phyloP scores from a whole-genome alignment of 2,888 invertebrate genomes.

The Drosophila nigricruria region DNA sequence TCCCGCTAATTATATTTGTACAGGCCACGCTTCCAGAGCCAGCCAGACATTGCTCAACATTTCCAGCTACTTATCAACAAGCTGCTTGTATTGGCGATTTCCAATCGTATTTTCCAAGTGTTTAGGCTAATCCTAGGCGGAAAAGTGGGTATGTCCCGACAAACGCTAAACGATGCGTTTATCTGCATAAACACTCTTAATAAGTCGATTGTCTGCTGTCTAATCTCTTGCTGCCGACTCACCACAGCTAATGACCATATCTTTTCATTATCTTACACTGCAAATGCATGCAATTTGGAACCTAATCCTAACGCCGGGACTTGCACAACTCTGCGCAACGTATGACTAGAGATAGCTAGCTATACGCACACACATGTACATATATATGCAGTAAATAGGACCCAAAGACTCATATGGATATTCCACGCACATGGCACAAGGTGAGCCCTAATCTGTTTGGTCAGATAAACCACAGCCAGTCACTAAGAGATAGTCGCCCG shows the following conservation, averaged over 20 bases:
- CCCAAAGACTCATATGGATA: constrained; percentile 32
- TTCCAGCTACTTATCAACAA: constrained; percentile 52
- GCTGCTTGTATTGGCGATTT: constrained; percentile 33
- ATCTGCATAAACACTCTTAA: constrained; percentile 82
- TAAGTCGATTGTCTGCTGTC: constrained; percentile 77
- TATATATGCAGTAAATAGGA: constrained; percentile 4
- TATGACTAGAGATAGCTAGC: constrained; percentile 24
- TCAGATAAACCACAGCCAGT: constrained; percentile 48
- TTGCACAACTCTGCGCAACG: constrained; percentile 67
- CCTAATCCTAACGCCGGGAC: constrained; percentile 76
- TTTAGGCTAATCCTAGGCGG: constrained; percentile 68
- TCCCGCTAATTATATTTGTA: constrained; percentile 69
- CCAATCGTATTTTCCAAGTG: constrained; percentile 65
- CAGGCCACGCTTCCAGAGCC: constrained; percentile 45
- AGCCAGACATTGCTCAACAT: constrained; percentile 51
- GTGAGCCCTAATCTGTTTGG: constrained; percentile 64
- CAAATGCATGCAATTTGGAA: constrained; percentile 64
- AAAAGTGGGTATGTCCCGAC: constrained; percentile 83
- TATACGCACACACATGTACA: no score
- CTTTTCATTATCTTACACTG: constrained; percentile 60
- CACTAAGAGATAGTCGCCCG: constrained; percentile 12
- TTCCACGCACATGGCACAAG: constrained; percentile 61
- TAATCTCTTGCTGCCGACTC: constrained; percentile 63
- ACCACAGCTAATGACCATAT: constrained; percentile 67
- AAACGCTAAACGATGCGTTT: constrained; percentile 83